Evolutionary conservation across 1,140 invertebrate species (phyloP).

Genomic region (Tribolium madens): DNA sequence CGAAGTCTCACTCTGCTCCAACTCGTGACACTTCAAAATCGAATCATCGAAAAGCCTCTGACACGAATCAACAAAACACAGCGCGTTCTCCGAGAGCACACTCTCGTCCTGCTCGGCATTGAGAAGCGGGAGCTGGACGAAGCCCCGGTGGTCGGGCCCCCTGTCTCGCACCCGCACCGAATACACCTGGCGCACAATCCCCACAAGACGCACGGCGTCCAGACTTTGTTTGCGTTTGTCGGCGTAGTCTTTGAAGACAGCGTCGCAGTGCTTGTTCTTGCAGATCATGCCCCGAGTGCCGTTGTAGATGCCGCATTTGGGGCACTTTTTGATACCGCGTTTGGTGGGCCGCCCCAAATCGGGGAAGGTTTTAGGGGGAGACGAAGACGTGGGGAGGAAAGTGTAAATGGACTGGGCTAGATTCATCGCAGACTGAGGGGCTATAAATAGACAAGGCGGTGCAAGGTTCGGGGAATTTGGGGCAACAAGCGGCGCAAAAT

Average conservation of each 20-base stretch:
- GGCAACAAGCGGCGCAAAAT: neutral
- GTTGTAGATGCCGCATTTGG: conserved; percentile 84
- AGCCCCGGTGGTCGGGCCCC: conserved; percentile 79
- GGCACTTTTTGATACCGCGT: conserved; percentile 77
- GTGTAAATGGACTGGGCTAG: neutral
- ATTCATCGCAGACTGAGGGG: neutral
- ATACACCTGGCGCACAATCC: conserved; percentile 74
- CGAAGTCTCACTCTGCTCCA: conserved; percentile 51
- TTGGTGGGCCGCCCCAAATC: conserved; percentile 61
- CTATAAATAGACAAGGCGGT: conserved; percentile 23
- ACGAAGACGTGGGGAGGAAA: neutral
- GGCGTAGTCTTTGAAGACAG: conserved; percentile 76
- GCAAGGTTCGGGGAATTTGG: neutral
- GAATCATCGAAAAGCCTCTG: conserved; percentile 70
- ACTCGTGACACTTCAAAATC: conserved; percentile 72
- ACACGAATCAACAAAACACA: conserved; percentile 79
- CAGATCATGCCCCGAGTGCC: conserved; percentile 80
- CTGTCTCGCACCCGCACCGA: conserved; percentile 76
- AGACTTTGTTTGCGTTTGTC: conserved; percentile 74
- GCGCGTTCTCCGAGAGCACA: conserved; percentile 69
- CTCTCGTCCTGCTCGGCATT: conserved; percentile 65
- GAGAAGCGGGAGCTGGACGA: conserved; percentile 78
- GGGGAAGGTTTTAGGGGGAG: conserved; percentile 13
- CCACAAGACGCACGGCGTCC: conserved; percentile 78
- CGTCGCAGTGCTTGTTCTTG: conserved; percentile 82